Conservation (phyloP, 2,113 vertebrate genomes). For the Pollimyrus isidori region DNA sequence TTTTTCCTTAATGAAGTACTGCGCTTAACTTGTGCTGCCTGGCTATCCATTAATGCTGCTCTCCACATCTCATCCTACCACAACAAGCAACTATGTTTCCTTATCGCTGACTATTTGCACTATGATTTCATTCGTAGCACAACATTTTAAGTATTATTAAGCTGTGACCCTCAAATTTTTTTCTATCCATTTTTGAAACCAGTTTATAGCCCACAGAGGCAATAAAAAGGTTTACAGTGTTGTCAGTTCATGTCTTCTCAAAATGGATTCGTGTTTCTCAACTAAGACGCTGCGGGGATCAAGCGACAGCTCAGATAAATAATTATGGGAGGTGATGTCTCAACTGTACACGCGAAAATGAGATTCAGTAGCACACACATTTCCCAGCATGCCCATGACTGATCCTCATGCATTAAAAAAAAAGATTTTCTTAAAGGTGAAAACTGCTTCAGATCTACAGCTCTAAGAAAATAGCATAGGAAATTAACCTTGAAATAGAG, state of each 20-base stretch:
- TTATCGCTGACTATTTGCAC: background rate
- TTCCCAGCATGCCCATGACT: background rate
- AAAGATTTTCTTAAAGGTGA: background rate
- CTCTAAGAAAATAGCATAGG: background rate
- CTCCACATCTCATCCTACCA: background rate
- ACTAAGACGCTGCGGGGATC: background rate
- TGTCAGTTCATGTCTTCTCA: background rate
- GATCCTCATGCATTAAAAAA: background rate
- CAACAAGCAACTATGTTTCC: background rate
- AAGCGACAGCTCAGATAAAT: conserved; percentile 1
- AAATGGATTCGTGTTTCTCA: background rate
- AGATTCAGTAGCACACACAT: background rate
- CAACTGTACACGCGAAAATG: background rate
- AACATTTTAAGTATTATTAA: background rate
- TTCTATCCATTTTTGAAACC: background rate
- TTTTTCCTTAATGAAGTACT: background rate
- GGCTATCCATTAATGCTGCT: background rate
- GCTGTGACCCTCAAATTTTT: background rate
- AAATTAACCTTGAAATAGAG: conserved; percentile 22
- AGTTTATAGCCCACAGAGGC: background rate
- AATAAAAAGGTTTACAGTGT: background rate
- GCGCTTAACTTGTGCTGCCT: background rate
- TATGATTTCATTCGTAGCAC: background rate
- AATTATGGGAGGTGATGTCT: background rate
- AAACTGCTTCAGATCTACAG: background rate